Evolutionary conservation across 2,113 vertebrate genomes (phyloP), one percentile per base, ranked within the genome.

Genomic region (Vulpes vulpes): DNA sequence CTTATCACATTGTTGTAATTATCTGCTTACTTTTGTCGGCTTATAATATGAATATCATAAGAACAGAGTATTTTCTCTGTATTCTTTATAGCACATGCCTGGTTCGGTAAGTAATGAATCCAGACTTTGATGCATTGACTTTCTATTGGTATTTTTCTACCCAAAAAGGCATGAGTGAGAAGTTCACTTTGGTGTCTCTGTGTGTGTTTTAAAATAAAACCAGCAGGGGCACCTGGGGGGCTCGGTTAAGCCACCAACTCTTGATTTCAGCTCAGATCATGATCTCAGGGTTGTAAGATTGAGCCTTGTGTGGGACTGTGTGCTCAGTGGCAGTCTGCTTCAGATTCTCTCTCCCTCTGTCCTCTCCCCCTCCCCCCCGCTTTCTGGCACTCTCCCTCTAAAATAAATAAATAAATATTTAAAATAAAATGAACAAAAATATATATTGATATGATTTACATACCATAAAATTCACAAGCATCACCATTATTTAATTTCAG

Each of bases 171-270:
- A 57, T 71, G 57, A 93, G 35, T 93, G 80, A 32, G 32, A 82
- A 94, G 49, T 83, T n/a, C 32, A 78, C 27, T 91, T 91, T 92
- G 49, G 32, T 92, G 27, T 94, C 57, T 88, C 1, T 73, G 7
- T 89, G 10, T 81, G 10, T 91, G 11, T 95, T 80, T 79, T 62
- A 81, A 96, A 96, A 69, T 23, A 78, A 81, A 93, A 81, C 10
- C 32, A 69, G 35, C 43, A 51, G 25, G 43, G 43, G 25, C 30
- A 25, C 74, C 3, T 78, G 25, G 43, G 14, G 51, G 43, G 74
- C 25, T 78, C 49, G 14, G 12, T 78, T 78, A 78, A 51, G 43
- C 1, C 25, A 27, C 25, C 14, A 25, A 78, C 74, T 69, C 67
- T 69, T 69, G 67, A 69, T 69, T 51, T 51, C 14, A 14, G 74